Percentiles rank a stretch among this genome's conserved stretches.
Evolutionary conservation across 1,140 invertebrate genomes (phyloP).

Genomic region (Drosophila takahashii): DNA sequence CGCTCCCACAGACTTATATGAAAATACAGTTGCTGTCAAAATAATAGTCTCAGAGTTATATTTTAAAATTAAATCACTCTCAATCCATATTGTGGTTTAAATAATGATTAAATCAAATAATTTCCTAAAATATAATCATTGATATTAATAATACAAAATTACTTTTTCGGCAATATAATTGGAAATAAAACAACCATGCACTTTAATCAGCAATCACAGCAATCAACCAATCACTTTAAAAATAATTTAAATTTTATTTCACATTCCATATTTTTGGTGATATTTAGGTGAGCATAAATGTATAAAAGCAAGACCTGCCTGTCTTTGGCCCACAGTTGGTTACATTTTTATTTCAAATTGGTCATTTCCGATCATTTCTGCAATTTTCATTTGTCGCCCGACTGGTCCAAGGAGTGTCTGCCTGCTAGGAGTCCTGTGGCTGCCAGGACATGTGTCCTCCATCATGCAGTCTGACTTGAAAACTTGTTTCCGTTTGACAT

Average conservation of each 20-base stretch:
- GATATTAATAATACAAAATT: no score
- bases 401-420: slow-evolving; percentile 40
- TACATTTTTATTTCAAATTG: slow-evolving; percentile 79
- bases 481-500: slow-evolving; percentile 73
- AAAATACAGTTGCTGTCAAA: neutral
- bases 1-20: slow-evolving; percentile 29
- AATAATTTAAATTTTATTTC: no score
- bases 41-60: neutral
- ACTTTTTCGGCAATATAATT: no score
- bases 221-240: no score
- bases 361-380: slow-evolving; percentile 79
- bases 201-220: no score
- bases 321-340: slow-evolving; percentile 19
- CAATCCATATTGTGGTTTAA: no score
- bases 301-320: neutral
- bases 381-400: slow-evolving; percentile 77
- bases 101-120: no score
- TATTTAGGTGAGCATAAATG: neutral
- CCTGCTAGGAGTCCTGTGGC: slow-evolving; percentile 5
- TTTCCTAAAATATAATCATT: no score
- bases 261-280: neutral
- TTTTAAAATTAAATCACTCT: no score
- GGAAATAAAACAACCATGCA: no score
- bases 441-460: slow-evolving; percentile 61
- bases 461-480: slow-evolving; percentile 68